These are phyloP conservation scores for Mystacides longicornis DNA, from an alignment of 2,888 invertebrate species.

Conservation along the genomic window DNA sequence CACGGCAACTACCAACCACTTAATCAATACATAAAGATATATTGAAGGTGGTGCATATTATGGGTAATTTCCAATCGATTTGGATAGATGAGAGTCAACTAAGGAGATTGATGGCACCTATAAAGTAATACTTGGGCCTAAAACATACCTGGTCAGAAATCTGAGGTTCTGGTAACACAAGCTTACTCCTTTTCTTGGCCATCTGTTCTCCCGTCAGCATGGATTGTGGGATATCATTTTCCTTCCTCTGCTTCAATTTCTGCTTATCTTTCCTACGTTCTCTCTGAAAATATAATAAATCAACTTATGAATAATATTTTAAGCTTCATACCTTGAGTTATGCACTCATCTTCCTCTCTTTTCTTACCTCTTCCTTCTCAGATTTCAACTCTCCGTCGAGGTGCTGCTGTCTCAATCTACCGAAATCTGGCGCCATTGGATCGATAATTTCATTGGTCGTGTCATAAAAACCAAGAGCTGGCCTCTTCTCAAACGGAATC, in stretches of 20 bases:
- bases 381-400: slow-evolving; percentile 85
- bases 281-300: no score
- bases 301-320: background rate
- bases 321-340: background rate
- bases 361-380: slow-evolving; percentile 77
- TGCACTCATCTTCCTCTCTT: background rate
- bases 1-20: no score
- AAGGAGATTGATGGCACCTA: no score
- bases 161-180: slow-evolving; percentile 94
- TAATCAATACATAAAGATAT: no score
- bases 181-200: slow-evolving; percentile 85
- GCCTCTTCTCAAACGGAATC: slow-evolving; percentile 94
- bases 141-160: slow-evolving; percentile 73
- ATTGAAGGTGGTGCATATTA: no score
- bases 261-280: slow-evolving; percentile 93
- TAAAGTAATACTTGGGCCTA: no score
- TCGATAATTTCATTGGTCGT: slow-evolving; percentile 84
- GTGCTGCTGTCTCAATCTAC: slow-evolving; percentile 82
- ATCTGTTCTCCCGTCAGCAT: slow-evolving; percentile 86
- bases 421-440: slow-evolving; percentile 84
- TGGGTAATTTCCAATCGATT: no score
- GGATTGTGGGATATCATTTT: slow-evolving; percentile 89
- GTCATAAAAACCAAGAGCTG: slow-evolving; percentile 91
- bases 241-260: slow-evolving; percentile 90
- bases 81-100: no score